Evolutionary conservation across 2,888 invertebrate species (phyloP), one percentile per base, ranked within the genome.

Genomic region (Hyposoter didymator): DNA sequence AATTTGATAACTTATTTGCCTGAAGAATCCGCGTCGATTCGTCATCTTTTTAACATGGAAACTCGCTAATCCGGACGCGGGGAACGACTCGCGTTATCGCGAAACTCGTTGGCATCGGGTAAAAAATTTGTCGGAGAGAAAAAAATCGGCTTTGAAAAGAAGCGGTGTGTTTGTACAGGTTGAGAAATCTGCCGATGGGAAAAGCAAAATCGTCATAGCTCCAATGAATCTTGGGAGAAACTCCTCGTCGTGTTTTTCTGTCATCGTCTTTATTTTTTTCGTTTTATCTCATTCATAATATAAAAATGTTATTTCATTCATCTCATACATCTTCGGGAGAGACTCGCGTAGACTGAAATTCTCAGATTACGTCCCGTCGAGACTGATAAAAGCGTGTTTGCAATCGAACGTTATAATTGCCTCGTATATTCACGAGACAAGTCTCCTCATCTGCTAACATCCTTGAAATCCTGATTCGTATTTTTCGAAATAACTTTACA

Each of bases 381-480:
- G 78, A 69, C 70, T 43, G 79, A 85, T 85, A 83, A 72, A 52
- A 66, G 49, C 39, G 49, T n/a, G 55, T 75, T 75, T 43, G 49
- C 85, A 76, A 85, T 79, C 79, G 35, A 32, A 66, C 74, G 45
- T 83, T 83, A 80, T 80, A 83, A 85, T 85, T 82, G 79, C 85
- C 59, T 64, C 69, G 49, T 59, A 22, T 62, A 49, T 32, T 35
- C 62, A 64, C 75, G 28, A 74, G 62, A 75, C 47, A 19, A 75
- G 76, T 76, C 76, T 39, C 22, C 49, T 66, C 66, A 64, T 49
- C 17, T 19, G 22, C 49, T 22, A 64, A 39, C 62, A 76, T 82
- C 78, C 82, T 84, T 52, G 82, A 85, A 49, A 82, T 47, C 55
- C 78, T n/a, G 79, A 64, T 49, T 45, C 64, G 28, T 28, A 64